A percentile compares a stretch with the other conserved stretches of the same genome.
phyloP scores from a whole-genome alignment of 30 jellyfish, hydroid and myxozoan species.

The Cassiopea xamachana region DNA sequence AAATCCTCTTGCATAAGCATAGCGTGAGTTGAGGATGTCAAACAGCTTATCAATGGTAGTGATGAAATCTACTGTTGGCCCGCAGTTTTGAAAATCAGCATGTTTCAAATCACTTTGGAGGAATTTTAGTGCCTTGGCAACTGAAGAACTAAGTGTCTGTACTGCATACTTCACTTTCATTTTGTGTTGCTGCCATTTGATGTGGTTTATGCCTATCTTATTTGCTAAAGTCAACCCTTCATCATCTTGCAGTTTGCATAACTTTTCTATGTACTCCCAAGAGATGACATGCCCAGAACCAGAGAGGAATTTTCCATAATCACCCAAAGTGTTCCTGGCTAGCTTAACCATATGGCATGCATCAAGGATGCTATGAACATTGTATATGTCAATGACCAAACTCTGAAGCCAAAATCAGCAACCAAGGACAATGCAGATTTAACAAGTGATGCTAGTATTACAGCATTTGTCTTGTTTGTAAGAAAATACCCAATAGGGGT shows the following conservation, averaged over 20 bases:
- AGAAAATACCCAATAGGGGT: slow-evolving; percentile 49
- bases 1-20: slow-evolving; percentile 67
- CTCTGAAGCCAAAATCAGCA: slow-evolving; percentile 42
- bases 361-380: slow-evolving; percentile 43
- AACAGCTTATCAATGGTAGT: slow-evolving; percentile 3
- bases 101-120: not conserved
- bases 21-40: slow-evolving; percentile 70
- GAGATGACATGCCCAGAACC: slow-evolving; percentile 13
- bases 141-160: slow-evolving; percentile 43
- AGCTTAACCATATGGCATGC: slow-evolving; percentile 61
- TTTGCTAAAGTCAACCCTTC: slow-evolving; percentile 29
- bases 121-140: slow-evolving; percentile 47
- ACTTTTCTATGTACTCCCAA: slow-evolving; percentile 21
- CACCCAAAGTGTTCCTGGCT: slow-evolving; percentile 55
- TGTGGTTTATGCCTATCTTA: slow-evolving; percentile 7
- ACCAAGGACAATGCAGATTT: slow-evolving; percentile 22
- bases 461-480: slow-evolving; percentile 27
- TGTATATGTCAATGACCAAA: slow-evolving; percentile 28
- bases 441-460: slow-evolving; percentile 21
- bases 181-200: slow-evolving; percentile 45
- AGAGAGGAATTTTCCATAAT: not conserved
- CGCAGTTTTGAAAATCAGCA: slow-evolving; percentile 14
- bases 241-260: slow-evolving; percentile 29
- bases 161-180: slow-evolving; percentile 47
- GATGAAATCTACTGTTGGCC: slow-evolving; percentile 30